phyloP scores from a whole-genome alignment of 2,888 invertebrate species.

The Graphium colonna region DNA sequence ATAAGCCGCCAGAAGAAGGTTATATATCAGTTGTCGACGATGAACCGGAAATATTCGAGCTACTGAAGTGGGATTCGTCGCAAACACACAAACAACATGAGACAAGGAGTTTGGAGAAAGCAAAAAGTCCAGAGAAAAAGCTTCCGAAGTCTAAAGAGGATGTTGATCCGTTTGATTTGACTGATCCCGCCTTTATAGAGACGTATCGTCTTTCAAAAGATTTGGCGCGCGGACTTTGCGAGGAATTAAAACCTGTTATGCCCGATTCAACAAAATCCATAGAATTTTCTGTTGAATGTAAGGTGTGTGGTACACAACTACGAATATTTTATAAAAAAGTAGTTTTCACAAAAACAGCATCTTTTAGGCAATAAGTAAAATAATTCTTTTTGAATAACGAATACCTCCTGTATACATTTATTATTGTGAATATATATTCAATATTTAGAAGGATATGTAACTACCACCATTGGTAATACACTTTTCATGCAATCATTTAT shows the following conservation, averaged over 20 bases:
- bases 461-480: no score
- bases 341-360: no score
- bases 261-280: slow-evolving; percentile 65
- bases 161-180: slow-evolving; percentile 62
- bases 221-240: slow-evolving; percentile 57
- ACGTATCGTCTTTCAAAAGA: slow-evolving; percentile 63
- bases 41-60: slow-evolving; percentile 68
- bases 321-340: no score
- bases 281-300: slow-evolving; percentile 67
- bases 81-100: slow-evolving; percentile 47
- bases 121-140: slow-evolving; percentile 61
- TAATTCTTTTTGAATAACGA: no score
- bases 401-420: no score
- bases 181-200: slow-evolving; percentile 59
- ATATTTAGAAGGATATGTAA: background rate
- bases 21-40: slow-evolving; percentile 73
- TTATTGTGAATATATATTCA: no score
- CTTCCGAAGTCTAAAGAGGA: slow-evolving; percentile 49
- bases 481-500: no score
- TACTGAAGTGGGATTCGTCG: slow-evolving; percentile 69
- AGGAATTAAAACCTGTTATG: slow-evolving; percentile 66
- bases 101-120: slow-evolving; percentile 52
- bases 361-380: no score
- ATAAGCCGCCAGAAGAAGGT: slow-evolving; percentile 68
- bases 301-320: slow-evolving; percentile 49